phyloP scores from a whole-genome alignment of 2,888 invertebrate genomes.

The Metellina segmentata region DNA sequence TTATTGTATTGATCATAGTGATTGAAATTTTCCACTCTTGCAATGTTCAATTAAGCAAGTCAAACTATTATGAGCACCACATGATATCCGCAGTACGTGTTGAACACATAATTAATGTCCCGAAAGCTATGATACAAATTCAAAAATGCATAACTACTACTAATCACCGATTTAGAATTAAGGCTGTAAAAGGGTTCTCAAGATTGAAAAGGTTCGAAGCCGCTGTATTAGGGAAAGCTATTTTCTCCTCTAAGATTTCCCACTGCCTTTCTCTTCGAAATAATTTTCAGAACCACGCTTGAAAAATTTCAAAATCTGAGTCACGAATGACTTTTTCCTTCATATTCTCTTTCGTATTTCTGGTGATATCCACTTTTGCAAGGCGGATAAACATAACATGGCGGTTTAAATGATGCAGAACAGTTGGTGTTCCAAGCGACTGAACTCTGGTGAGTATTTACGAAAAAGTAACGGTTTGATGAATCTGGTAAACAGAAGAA shows the following conservation, averaged over 20 bases:
- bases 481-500: constrained; percentile 28
- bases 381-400: constrained; percentile 46
- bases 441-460: constrained; percentile 33
- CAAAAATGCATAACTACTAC: no score
- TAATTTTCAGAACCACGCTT: constrained; percentile 8
- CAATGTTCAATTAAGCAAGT: no score
- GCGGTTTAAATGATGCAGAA: constrained; percentile 56
- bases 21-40: no score
- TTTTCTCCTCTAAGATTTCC: background rate
- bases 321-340: constrained; percentile 30
- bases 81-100: no score
- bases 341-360: constrained; percentile 12
- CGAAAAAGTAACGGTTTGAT: constrained; percentile 59
- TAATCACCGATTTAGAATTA: background rate
- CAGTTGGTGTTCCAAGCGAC: constrained; percentile 54
- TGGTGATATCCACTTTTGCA: constrained; percentile 29
- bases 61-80: no score
- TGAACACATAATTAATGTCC: no score
- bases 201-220: background rate
- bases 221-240: background rate
- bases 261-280: constrained; percentile 12
- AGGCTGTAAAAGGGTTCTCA: background rate
- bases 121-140: no score
- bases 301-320: constrained; percentile 26
- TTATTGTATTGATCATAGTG: no score